Percentiles rank a stretch among this genome's conserved stretches.
These are phyloP conservation scores for Eucera pruinosa DNA, from an alignment of 2,888 invertebrate genomes.

Conservation along the genomic window DNA sequence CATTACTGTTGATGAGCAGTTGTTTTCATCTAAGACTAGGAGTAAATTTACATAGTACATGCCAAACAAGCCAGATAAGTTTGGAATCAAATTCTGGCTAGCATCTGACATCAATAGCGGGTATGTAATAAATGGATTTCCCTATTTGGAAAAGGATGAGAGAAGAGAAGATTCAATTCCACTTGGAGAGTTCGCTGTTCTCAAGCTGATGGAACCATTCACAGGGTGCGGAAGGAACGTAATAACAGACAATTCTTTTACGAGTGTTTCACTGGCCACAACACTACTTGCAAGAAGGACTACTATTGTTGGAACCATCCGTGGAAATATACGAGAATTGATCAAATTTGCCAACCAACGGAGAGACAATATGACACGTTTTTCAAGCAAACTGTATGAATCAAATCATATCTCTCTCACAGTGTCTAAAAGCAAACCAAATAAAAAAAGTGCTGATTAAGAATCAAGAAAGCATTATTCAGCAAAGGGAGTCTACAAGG, in stretches of 20 bases:
- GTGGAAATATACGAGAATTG: too few relatives aligned
- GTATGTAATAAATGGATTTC: background rate
- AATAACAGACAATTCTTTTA: conserved; percentile 21
- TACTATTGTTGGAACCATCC: too few relatives aligned
- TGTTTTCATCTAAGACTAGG: too few relatives aligned
- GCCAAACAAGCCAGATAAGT: background rate
- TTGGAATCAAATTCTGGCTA: background rate
- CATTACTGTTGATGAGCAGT: too few relatives aligned
- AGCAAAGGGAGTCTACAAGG: too few relatives aligned
- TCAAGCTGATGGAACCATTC: conserved; percentile 2
- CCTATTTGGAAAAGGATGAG: background rate
- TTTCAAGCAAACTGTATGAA: background rate
- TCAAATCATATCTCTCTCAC: too few relatives aligned
- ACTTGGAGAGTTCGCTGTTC: background rate
- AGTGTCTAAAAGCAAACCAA: too few relatives aligned
- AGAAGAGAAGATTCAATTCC: background rate
- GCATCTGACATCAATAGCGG: background rate
- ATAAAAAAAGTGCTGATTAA: too few relatives aligned
- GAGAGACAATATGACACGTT: too few relatives aligned
- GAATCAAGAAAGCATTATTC: too few relatives aligned
- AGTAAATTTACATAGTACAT: too few relatives aligned
- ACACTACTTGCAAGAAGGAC: conserved; percentile 6
- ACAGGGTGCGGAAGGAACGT: conserved; percentile 6
- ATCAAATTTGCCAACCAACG: too few relatives aligned
- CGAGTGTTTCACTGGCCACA: background rate